phyloP scores from a whole-genome alignment of 2,113 vertebrate genomes.

The Fukomys damarensis region DNA sequence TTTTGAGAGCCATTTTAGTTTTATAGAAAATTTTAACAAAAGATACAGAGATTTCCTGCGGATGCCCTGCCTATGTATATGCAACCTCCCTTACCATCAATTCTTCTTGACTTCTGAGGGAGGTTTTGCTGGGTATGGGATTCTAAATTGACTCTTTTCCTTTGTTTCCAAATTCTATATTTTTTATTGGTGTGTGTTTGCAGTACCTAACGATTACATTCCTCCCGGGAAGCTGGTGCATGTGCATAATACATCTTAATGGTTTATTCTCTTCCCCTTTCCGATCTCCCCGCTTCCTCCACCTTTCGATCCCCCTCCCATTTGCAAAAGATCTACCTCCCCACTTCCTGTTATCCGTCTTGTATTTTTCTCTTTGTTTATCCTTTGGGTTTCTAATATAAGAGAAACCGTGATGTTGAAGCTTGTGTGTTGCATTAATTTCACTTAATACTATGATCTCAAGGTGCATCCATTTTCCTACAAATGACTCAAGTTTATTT shows the following conservation, averaged over 20 bases:
- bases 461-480: not conserved
- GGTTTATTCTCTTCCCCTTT: not conserved
- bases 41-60: not conserved
- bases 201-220: not conserved
- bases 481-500: not conserved
- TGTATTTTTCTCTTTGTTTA: not conserved
- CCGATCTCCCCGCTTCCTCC: not conserved
- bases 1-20: not conserved
- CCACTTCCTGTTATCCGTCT: not conserved
- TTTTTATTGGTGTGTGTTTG: not conserved
- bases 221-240: not conserved
- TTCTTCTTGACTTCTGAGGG: not conserved
- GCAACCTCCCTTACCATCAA: not conserved
- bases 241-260: not conserved
- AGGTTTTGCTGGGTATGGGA: not conserved
- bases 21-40: not conserved
- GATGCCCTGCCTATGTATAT: not conserved
- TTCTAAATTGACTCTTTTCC: not conserved
- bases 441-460: not conserved
- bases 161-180: not conserved
- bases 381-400: not conserved
- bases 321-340: not conserved
- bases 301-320: not conserved
- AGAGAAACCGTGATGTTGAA: not conserved
- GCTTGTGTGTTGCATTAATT: not conserved